These are phyloP conservation scores for Aselliscus stoliczkanus DNA, from an alignment of 2,797 vertebrate genomes.

Conservation along the genomic window DNA sequence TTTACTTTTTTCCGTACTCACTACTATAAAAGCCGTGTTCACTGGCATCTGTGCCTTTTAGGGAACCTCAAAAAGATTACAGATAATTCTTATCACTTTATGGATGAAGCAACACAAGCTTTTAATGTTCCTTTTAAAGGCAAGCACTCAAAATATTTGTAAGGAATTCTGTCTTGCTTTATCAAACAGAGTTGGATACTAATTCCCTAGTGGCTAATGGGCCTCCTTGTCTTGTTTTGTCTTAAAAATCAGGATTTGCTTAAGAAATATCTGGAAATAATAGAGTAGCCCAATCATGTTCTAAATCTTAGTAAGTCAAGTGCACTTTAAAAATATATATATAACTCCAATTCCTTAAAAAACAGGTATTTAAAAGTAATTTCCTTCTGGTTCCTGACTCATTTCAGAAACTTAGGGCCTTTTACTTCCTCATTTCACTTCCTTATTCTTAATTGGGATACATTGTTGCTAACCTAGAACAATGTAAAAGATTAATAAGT, in stretches of 20 bases:
- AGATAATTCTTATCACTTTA: neutral
- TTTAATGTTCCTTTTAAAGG: conserved; percentile 28
- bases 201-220: neutral
- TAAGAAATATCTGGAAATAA: conserved; percentile 1
- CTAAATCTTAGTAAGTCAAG: neutral
- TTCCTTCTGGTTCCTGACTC: neutral
- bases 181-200: neutral
- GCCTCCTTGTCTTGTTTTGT: neutral
- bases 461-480: neutral
- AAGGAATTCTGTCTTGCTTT: neutral
- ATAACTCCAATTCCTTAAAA: neutral
- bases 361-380: neutral
- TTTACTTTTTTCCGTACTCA: neutral
- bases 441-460: neutral
- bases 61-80: neutral
- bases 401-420: neutral
- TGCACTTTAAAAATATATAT: neutral
- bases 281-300: neutral
- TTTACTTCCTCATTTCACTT: conserved; percentile 19
- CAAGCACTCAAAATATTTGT: neutral
- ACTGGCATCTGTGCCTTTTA: neutral
- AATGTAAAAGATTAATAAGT: neutral
- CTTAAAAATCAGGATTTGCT: conserved; percentile 3
- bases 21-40: neutral
- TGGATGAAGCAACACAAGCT: neutral